Evolutionary conservation across 1,140 invertebrate species (phyloP).

Genomic region (Drosophila pruinosa): DNA sequence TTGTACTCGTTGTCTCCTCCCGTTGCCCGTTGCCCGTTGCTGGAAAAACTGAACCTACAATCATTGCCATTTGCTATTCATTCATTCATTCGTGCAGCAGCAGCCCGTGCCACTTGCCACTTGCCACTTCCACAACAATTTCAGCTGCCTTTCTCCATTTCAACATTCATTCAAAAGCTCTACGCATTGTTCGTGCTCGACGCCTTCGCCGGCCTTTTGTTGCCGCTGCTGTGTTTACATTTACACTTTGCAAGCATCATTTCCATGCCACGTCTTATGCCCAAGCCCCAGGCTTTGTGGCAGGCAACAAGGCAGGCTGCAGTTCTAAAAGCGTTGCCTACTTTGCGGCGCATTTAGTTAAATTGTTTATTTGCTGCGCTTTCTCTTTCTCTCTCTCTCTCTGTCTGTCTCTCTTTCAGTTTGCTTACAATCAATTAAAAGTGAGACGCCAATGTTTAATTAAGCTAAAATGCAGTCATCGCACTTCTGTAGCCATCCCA

Average conservation of each 20-base stretch:
- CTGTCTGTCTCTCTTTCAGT: conserved; percentile 42
- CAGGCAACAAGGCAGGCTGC: conserved; percentile 16
- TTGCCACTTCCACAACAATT: neutral
- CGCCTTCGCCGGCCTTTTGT: conserved; percentile 72
- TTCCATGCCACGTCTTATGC: conserved; percentile 63
- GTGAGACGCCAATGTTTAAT: conserved; percentile 77
- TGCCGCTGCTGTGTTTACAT: conserved; percentile 71
- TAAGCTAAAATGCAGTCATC: conserved; percentile 71
- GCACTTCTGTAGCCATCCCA: conserved; percentile 22
- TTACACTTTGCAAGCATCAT: conserved; percentile 76
- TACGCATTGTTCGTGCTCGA: conserved; percentile 77
- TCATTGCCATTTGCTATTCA: conserved; percentile 57
- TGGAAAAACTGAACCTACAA: conserved; percentile 39
- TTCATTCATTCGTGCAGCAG: conserved; percentile 60
- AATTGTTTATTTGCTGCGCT: conserved; percentile 71
- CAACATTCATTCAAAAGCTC: conserved; percentile 54
- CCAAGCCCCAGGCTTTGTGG: conserved; percentile 43
- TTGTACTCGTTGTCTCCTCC: conserved; percentile 43
- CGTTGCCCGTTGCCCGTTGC: no score
- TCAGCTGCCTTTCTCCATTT: neutral
- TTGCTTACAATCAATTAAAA: conserved; percentile 80
- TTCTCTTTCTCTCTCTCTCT: conserved; percentile 6
- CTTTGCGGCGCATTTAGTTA: conserved; percentile 79
- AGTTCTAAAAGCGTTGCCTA: conserved; percentile 57
- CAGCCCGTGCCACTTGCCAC: conserved; percentile 6